Evolutionary conservation across 2,113 vertebrate species (phyloP).

Genomic region (Noctilio leporinus): DNA sequence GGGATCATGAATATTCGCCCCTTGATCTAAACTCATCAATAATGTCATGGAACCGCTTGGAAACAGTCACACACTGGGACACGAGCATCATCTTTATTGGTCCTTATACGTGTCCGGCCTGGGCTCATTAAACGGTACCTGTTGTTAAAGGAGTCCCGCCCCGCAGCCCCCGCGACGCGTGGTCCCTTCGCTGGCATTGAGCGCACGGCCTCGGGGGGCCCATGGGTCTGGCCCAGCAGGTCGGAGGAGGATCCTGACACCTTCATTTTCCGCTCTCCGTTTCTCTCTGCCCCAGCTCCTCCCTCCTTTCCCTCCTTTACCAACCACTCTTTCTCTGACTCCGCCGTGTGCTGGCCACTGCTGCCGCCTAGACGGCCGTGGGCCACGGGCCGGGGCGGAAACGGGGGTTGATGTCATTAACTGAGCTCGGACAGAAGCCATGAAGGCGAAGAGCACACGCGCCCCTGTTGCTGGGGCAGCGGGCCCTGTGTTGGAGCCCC

Average conservation of each 20-base stretch:
- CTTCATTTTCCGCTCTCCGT: neutral
- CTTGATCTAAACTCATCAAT: neutral
- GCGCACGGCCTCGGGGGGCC: too few species aligned
- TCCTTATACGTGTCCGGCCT: neutral
- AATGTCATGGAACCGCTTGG: neutral
- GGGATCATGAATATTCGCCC: neutral
- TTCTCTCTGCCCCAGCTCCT: neutral
- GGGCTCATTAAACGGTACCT: neutral
- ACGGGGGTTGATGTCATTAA: neutral
- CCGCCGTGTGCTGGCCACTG: rapidly evolving
- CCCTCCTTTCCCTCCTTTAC: neutral
- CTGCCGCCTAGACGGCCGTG: neutral
- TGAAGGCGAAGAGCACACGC: neutral
- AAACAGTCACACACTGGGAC: neutral
- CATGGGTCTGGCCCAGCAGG: neutral
- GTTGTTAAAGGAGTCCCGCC: neutral
- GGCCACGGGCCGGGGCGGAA: neutral
- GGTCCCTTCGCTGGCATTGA: neutral
- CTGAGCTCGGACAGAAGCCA: neutral
- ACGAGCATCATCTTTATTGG: neutral
- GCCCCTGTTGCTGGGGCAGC: neutral
- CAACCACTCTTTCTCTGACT: too few species aligned
- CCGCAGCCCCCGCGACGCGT: neutral
- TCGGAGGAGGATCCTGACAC: neutral
- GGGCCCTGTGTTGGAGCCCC: too few species aligned